Conservation (phyloP, 2,888 invertebrate genomes). For the Acleris sparsana region DNA sequence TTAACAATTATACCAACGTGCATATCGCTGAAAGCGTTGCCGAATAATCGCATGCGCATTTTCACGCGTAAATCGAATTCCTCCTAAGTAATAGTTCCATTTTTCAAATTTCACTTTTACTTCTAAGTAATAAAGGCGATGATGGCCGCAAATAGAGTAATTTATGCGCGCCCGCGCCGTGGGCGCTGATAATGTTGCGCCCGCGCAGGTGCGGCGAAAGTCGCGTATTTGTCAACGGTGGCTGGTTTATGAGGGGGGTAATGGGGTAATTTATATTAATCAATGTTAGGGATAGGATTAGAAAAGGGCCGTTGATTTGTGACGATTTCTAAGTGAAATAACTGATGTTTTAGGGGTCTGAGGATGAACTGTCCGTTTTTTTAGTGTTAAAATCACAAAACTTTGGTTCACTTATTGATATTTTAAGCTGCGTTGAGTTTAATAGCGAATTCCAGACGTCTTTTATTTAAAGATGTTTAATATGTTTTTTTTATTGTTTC, state of each 20-base stretch:
- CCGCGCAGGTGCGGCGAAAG: constrained; percentile 62
- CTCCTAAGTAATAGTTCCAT: neutral
- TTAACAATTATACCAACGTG: neutral
- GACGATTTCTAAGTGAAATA: neutral
- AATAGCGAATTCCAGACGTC: no score
- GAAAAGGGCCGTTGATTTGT: constrained; percentile 29
- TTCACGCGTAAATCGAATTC: neutral
- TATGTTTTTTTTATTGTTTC: constrained; percentile 19
- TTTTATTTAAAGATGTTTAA: neutral
- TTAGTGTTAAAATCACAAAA: no score
- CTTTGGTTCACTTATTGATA: no score
- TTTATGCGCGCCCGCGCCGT: constrained; percentile 49
- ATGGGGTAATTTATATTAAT: constrained; percentile 32
- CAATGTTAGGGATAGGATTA: constrained; percentile 18
- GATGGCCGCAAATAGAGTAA: neutral
- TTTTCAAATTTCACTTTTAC: neutral
- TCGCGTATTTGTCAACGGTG: constrained; percentile 66
- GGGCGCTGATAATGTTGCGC: constrained; percentile 59
- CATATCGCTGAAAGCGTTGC: neutral
- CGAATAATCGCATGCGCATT: neutral
- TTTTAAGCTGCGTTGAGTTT: no score
- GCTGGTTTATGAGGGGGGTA: constrained; percentile 30
- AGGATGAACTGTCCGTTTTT: no score
- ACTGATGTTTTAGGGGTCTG: no score
- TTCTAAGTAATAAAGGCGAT: neutral